phyloP scores from a whole-genome alignment of 2,888 invertebrate species.

The Bimastos eiseni region DNA sequence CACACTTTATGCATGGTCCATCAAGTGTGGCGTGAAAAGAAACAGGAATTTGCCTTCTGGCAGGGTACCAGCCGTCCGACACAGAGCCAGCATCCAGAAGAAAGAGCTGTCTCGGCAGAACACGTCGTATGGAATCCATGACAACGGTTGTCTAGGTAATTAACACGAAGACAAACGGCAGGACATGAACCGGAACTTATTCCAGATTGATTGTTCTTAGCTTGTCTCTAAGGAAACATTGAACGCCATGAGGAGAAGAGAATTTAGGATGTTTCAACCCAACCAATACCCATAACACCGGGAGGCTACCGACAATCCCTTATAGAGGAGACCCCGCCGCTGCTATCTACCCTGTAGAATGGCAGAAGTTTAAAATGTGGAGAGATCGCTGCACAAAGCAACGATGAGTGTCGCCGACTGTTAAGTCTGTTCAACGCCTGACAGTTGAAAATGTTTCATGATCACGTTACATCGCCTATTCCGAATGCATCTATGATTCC shows the following conservation, averaged over 20 bases:
- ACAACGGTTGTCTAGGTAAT: background rate
- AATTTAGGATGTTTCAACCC: no score
- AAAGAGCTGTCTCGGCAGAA: background rate
- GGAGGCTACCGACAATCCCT: no score
- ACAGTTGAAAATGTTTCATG: no score
- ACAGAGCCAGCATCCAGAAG: background rate
- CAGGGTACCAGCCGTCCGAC: background rate
- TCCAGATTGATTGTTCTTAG: background rate
- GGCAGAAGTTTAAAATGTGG: no score
- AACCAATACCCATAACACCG: no score
- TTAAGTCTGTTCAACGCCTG: no score
- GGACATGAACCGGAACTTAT: background rate
- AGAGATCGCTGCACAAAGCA: no score
- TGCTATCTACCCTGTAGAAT: background rate
- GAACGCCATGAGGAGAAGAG: background rate
- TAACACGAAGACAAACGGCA: background rate
- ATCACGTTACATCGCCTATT: background rate
- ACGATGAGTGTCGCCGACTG: no score
- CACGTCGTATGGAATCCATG: background rate
- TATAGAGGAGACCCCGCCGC: background rate
- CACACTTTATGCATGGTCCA: background rate
- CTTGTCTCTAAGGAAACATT: background rate
- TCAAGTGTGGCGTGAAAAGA: background rate
- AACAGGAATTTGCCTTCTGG: background rate
- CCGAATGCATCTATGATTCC: no score